Conservation (phyloP, 2,888 invertebrate genomes). For the Parnassius mnemosyne region DNA sequence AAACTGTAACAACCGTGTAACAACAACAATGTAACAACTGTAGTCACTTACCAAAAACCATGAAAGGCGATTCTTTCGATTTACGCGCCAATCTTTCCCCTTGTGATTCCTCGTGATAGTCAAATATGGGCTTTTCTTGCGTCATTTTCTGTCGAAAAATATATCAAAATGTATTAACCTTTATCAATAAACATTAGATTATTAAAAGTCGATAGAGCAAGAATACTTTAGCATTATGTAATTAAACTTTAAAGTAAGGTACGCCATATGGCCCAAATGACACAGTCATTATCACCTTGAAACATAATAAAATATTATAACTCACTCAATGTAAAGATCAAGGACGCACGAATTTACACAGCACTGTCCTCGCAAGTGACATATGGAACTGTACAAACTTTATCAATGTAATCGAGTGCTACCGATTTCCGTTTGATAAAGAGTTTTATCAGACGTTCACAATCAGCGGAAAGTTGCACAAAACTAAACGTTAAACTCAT, state of each 20-base stretch:
- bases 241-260: too few species aligned
- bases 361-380: neutral
- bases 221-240: too few species aligned
- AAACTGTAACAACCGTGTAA: too few species aligned
- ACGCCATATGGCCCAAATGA: too few species aligned
- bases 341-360: conserved; percentile 11
- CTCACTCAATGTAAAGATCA: conserved; percentile 20
- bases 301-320: neutral
- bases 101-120: conserved; percentile 80
- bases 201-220: too few species aligned
- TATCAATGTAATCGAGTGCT: conserved; percentile 2
- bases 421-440: conserved; percentile 2
- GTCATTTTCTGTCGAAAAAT: conserved; percentile 45
- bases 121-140: conserved; percentile 59
- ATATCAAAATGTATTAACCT: neutral
- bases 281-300: too few species aligned
- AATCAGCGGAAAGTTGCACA: conserved; percentile 5
- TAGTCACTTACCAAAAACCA: conserved; percentile 82
- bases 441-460: conserved; percentile 3
- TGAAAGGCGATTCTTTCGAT: conserved; percentile 86
- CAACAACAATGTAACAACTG: too few species aligned
- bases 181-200: too few species aligned
- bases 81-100: conserved; percentile 80
- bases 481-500: conserved; percentile 3
- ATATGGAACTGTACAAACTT: neutral